Base-by-base conservation (phyloP, 2,888 invertebrate species). In the Nomada flava region DNA sequence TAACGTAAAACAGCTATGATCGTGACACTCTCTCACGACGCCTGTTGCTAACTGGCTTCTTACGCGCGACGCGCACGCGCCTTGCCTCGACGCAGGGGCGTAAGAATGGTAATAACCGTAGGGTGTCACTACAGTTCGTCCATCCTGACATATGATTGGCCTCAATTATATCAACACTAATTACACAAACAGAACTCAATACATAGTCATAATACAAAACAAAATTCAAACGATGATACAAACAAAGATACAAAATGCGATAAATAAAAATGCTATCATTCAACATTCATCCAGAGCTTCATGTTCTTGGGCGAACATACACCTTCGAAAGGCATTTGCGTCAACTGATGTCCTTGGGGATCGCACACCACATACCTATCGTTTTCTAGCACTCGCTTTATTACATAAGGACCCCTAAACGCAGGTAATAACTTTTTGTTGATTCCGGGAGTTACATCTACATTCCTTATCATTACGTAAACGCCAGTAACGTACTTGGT, bases 361-460 rank as follows among this genome's bases (percentile, higher is more conserved):
- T 75, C 75, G 23, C 20, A 29, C 15, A 76, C 47, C 10, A 76
- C 63, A 47, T 70, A 76, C 2, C 76, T 44, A 55, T 76, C 55
- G n/a, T 55, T 69, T 1, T 55, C 44, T 55, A 76, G 26, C 1
- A 62, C 62, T 23, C 15, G 36, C 26, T 26, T 57, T 5, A 76
- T 29, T 7, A 70, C 76, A 26, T 74, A 79, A 1, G 74, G 79
- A 26, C 79, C 74, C 23, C 50, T 53, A 65, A 20, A 74, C 23
- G 59, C 59, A 10, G 74, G 69, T 23, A 70, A 15, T n/a, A 74
- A 55, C 52, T 74, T 74, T n/a, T 74, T 65, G 26, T 71, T 62
- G 5, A 79, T 29, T 2, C 69, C 68, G 4, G 52, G 18, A 0
- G 69, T 79, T 13, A 63, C 57, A 52, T 75, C 79, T 13, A 64